Conservation (phyloP, 2,797 vertebrate species). For the Eidolon dupreanum region DNA sequence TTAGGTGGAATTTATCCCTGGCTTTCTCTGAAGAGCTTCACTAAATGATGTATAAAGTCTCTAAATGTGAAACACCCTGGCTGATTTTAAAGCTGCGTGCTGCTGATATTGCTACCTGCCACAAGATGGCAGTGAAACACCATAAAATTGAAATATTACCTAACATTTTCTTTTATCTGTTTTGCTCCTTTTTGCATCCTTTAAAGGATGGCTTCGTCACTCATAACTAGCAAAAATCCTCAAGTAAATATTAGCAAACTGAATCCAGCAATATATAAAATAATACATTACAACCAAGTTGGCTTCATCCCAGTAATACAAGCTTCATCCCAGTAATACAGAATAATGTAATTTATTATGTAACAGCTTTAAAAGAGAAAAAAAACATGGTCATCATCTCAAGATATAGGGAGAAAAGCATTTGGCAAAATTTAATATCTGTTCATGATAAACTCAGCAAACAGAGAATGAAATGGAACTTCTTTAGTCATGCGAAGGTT, state of each 20-base stretch:
- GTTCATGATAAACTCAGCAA: conserved; percentile 18
- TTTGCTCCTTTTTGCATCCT: conserved; percentile 35
- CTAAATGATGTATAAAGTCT: conserved; percentile 51
- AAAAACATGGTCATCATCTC: background rate
- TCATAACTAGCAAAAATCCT: conserved; percentile 13
- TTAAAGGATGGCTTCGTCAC: conserved; percentile 31
- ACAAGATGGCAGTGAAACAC: conserved; percentile 84
- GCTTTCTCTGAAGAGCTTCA: conserved; percentile 68
- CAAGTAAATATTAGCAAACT: conserved; percentile 26
- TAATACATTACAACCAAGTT: background rate
- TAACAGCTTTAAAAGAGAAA: background rate
- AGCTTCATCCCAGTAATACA: conserved; percentile 1
- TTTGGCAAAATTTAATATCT: conserved; percentile 36
- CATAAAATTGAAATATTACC: conserved; percentile 33
- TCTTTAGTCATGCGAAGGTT: conserved; percentile 13
- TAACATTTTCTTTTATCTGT: background rate
- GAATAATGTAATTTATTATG: background rate
- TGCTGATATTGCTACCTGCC: conserved; percentile 70
- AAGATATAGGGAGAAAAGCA: background rate
- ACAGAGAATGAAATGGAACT: conserved; percentile 5
- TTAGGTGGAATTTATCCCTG: conserved; percentile 61
- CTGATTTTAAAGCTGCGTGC: background rate
- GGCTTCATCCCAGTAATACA: conserved; percentile 1
- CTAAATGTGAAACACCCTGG: conserved; percentile 16
- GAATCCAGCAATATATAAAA: background rate